Base-by-base conservation (phyloP, 2,113 vertebrate species). In the Indicator maculatus region DNA sequence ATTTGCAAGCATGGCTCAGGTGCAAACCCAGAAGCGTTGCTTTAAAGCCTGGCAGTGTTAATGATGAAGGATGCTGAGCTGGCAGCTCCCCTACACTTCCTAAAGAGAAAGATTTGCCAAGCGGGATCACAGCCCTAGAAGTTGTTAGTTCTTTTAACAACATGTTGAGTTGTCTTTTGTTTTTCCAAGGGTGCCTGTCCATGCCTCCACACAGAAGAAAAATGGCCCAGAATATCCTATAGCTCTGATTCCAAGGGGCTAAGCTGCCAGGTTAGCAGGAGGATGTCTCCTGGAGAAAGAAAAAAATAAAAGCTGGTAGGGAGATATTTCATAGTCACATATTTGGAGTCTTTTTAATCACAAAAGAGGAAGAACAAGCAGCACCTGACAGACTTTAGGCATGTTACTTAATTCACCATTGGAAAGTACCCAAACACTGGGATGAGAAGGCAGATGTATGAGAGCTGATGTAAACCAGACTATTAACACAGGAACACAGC, bases 71-170 rank as follows among this genome's bases (percentile, higher is more conserved):
- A 45, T 65, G 82, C 65, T 65, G 74, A 47, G 74, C 93, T 92
- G 81, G 86, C 70, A 86, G 83, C 44, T 72, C 27, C n/a, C 70
- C 65, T 2, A 3, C 3, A 0, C n/a, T 36, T 83, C 27, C 77
- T 33, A 20, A 38, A 56, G 52, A 65, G 69, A 88, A 70, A 26
- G 44, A 7, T 56, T 83, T 95, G 86, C 89, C 74, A 85, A 64
- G 81, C 70, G 41, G 60, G 16, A 72, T 59, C 55, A 7, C 0
- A 61, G 73, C 53, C 88, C 36, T 81, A 8, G 36, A 85, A 90
- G 63, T 26, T 89, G 53, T 87, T 92, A 59, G 71, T 45, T 95
- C 72, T 80, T 60, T 47, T 65, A 88, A 69, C 66, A 92, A 86
- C 86, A 71, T 80, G 52, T 55, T 72, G 81, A 76, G 27, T 47